These are phyloP conservation scores for Sarcophilus harrisii DNA, from an alignment of 2,797 vertebrate genomes.

Conservation along the genomic window DNA sequence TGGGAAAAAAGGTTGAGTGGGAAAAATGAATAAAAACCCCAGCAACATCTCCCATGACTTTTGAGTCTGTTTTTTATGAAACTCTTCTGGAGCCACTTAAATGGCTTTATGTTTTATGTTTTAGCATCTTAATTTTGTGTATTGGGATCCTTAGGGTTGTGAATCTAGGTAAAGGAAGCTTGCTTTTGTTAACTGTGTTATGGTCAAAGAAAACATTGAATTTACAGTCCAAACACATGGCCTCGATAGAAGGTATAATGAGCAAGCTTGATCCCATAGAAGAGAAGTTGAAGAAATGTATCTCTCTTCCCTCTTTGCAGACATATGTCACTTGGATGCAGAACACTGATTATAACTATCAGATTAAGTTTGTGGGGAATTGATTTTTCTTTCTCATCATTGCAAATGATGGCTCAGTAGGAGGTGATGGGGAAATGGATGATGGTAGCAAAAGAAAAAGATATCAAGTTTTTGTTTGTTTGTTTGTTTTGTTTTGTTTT, in stretches of 20 bases:
- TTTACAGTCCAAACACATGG: not conserved
- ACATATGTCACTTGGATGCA: not conserved
- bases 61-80: not conserved
- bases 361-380: not conserved
- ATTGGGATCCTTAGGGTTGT: not conserved
- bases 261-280: not conserved
- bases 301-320: not conserved
- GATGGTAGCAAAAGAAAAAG: not conserved
- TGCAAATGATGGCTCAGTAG: not conserved
- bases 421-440: not conserved
- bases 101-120: no score
- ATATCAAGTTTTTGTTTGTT: not conserved
- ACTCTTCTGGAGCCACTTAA: not conserved
- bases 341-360: not conserved
- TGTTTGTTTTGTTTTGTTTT: not conserved
- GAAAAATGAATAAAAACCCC: not conserved
- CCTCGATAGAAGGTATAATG: not conserved
- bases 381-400: not conserved
- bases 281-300: not conserved
- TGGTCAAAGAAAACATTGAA: not conserved
- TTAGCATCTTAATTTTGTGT: not conserved
- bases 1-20: not conserved
- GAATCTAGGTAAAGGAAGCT: constrained; percentile 20
- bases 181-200: not conserved
- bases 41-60: not conserved